phyloP scores from a whole-genome alignment of 1,140 invertebrate genomes.

The Drosophila asahinai region DNA sequence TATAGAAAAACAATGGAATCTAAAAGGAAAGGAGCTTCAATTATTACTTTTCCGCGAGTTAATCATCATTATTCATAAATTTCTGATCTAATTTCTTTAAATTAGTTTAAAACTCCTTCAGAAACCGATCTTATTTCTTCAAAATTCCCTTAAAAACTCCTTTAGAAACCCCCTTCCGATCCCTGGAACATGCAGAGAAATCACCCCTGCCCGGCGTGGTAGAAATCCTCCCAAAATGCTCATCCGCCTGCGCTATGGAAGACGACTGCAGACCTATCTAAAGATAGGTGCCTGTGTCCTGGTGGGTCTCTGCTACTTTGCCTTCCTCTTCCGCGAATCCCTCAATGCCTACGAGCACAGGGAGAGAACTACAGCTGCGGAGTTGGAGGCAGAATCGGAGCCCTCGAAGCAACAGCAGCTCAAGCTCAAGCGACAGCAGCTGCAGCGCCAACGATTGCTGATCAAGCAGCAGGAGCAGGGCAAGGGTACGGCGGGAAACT shows the following conservation, averaged over 20 bases:
- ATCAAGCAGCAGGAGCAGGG: slow-evolving; percentile 41
- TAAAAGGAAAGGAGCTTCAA: not conserved
- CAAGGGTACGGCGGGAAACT: slow-evolving; percentile 11
- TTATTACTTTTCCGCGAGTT: not conserved
- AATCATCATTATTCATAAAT: not conserved
- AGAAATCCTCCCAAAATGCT: slow-evolving; percentile 60
- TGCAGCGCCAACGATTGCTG: slow-evolving; percentile 52
- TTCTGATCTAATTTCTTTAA: not conserved
- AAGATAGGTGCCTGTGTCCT: slow-evolving; percentile 71
- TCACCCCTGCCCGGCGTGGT: slow-evolving; percentile 1
- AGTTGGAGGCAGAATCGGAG: slow-evolving; percentile 48
- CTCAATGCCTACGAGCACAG: slow-evolving; percentile 78
- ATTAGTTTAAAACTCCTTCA: too few relatives aligned
- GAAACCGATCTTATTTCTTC: too few relatives aligned
- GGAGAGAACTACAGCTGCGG: slow-evolving; percentile 53
- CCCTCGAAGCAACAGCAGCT: slow-evolving; percentile 62
- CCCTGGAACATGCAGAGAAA: slow-evolving; percentile 47
- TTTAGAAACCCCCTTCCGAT: slow-evolving; percentile 2
- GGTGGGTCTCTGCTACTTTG: slow-evolving; percentile 77
- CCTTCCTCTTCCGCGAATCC: slow-evolving; percentile 80
- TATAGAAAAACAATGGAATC: not conserved
- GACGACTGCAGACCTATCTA: slow-evolving; percentile 76
- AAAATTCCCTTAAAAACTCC: too few relatives aligned
- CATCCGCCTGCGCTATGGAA: slow-evolving; percentile 69
- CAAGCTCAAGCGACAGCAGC: slow-evolving; percentile 63